phyloP scores from a whole-genome alignment of 92 coral and sea anemone genomes.

The Parazoanthus swiftii region DNA sequence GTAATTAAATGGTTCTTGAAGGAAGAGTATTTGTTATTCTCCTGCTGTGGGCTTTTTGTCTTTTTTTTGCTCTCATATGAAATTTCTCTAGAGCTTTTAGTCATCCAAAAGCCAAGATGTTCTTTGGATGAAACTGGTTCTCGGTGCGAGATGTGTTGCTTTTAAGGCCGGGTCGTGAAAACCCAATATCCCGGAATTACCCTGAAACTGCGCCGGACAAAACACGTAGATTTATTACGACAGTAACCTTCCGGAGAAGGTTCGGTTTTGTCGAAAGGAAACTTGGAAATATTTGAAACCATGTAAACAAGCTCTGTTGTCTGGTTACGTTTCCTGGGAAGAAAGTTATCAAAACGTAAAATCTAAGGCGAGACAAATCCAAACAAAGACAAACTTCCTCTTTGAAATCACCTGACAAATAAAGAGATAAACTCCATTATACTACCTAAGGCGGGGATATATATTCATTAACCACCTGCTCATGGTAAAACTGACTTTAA shows the following conservation, averaged over 20 bases:
- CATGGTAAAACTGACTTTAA: background rate
- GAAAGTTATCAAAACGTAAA: background rate
- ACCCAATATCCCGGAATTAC: constrained; percentile 23
- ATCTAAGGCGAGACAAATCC: constrained; percentile 1
- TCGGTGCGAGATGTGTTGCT: background rate
- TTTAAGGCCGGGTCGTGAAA: constrained; percentile 12
- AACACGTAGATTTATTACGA: constrained; percentile 36
- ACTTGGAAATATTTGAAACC: background rate
- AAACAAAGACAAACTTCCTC: constrained; percentile 11
- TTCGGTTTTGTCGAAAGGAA: constrained; percentile 34
- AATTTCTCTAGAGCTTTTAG: background rate
- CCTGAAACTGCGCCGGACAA: constrained; percentile 25
- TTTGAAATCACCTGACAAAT: background rate
- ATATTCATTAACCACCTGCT: constrained; percentile 2
- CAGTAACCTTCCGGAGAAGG: constrained; percentile 40
- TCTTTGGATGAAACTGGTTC: background rate
- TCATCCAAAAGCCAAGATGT: background rate
- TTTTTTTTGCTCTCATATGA: background rate
- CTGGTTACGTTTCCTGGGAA: constrained; percentile 29
- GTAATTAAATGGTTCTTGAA: no score
- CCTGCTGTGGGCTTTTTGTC: background rate
- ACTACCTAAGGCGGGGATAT: background rate
- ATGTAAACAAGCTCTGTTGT: constrained; percentile 35
- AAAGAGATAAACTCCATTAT: background rate
- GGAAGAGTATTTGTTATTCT: no score